Evolutionary conservation across 2,888 invertebrate species (phyloP), one percentile per base, ranked within the genome.

Genomic region (Resseliella maxima): DNA sequence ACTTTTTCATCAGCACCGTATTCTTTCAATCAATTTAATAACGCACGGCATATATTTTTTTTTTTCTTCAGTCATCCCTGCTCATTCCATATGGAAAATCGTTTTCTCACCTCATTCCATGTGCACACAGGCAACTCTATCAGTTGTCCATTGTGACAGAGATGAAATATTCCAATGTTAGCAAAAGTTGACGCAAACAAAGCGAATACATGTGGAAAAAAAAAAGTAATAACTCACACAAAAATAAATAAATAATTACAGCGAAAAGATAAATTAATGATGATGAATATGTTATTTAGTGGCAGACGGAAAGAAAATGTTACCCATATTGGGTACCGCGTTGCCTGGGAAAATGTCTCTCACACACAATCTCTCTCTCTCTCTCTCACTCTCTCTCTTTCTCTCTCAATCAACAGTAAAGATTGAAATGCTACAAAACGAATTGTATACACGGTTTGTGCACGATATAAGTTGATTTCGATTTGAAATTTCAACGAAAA

Each of bases 221-320:
- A 72, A 72, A 31, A 18, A 31, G 27, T 15, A 6, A n/a, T n/a
- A n/a, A n/a, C n/a, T n/a, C n/a, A 18, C 5, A 50, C 18, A 59
- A 50, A 21, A 59, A 59, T 24, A 59, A 59, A 59, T 59, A 50
- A 50, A 50, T 59, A 24, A n/a, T n/a, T 50, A 50, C 18, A 31
- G 3, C 72, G 31, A 31, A 35, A 15, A 72, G 72, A 72, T 72
- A 72, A 72, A 72, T 72, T 72, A 72, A 72, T 72, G 72, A 72
- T 72, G 72, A 72, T 72, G 31, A 72, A 72, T 59, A 59, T 59
- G 59, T 59, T 59, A 59, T 59, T 59, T 24, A n/a, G n/a, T n/a
- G n/a, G n/a, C n/a, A n/a, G n/a, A n/a, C 59, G 27, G 24, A 27
- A 59, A n/a, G 27, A 59, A 59, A 27, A 15, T 72, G 27, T 8